These are phyloP conservation scores for Bombus huntii DNA, from an alignment of 1,140 invertebrate genomes.

Conservation along the genomic window DNA sequence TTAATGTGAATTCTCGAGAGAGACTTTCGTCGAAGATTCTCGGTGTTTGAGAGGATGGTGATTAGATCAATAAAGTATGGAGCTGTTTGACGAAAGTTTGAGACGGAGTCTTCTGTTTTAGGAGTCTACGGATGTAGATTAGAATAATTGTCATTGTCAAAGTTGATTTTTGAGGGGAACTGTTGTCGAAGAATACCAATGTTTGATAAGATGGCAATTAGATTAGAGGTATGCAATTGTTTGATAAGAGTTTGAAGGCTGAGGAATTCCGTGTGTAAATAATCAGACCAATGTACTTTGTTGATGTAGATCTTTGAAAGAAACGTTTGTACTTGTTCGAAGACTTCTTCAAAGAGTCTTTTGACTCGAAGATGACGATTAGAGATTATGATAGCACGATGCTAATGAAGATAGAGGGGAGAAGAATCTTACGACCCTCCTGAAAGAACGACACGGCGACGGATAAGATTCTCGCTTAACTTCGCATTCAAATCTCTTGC, in stretches of 20 bases:
- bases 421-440: conserved; percentile 17
- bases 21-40: not conserved
- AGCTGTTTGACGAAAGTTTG: not conserved
- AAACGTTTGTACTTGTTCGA: not conserved
- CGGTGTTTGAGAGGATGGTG: too few relatives aligned
- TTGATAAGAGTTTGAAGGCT: too few relatives aligned
- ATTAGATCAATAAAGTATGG: too few relatives aligned
- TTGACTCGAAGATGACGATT: not conserved
- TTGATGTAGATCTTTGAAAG: not conserved
- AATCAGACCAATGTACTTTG: not conserved
- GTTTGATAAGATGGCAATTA: too few relatives aligned
- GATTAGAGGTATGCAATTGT: too few relatives aligned
- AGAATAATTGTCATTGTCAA: not conserved
- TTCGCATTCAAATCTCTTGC: conserved; percentile 81
- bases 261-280: not conserved
- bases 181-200: too few relatives aligned
- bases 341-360: not conserved
- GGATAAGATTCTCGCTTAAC: conserved; percentile 80
- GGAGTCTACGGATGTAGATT: too few relatives aligned
- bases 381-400: too few relatives aligned
- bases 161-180: not conserved
- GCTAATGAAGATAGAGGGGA: not conserved
- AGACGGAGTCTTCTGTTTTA: not conserved
- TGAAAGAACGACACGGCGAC: conserved; percentile 58
- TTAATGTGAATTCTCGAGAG: not conserved